Evolutionary conservation across 2,888 invertebrate genomes (phyloP), one percentile per base, ranked within the genome.

Genomic region (Elysia crispata): DNA sequence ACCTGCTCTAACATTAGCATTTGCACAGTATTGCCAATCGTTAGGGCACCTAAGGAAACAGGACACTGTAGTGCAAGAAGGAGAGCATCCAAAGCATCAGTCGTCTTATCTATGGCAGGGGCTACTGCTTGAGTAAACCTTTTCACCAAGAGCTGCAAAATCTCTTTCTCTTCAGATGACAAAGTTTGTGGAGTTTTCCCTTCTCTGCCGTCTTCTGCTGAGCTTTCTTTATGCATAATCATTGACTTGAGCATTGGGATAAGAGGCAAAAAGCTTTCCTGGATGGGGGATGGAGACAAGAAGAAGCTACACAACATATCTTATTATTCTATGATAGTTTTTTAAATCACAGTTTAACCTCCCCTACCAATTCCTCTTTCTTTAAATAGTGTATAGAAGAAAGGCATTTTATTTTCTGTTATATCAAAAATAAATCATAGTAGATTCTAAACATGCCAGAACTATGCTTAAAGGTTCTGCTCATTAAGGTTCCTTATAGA

Each of bases 101-200:
- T 28, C 13, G 80, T 50, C 1, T 30, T 54, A 1, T 67, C 77
- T 15, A 86, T 25, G 66, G 84, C 76, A 6, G 57, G 67, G 15
- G 83, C 82, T 25, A 86, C 86, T 1, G 84, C 80, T 0, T 73
- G 70, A 1, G 86, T 87, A 77, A 85, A 87, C 30, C 86, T 81
- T n/a, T 82, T 67, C 30, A 88, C 60, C 25, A 89, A 66, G 23
- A 83, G 81, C 13, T 77, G 73, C n/a, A 88, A 11, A 50, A 74
- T 30, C 8, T 79, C 67, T 41, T 66, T 73, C 28, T 79, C 74
- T 28, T 54, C 74, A 11, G 23, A 1, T 6, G 74, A 72, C 41
- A 79, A 15, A 33, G 73, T 15, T 64, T 67, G 15, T 28, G n/a
- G 50, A 78, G 57, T 23, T 50, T 69, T 60, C 33, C 54, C 77